Evolutionary conservation across 2,113 vertebrate species (phyloP).

Genomic region (Pterocles burchelli): DNA sequence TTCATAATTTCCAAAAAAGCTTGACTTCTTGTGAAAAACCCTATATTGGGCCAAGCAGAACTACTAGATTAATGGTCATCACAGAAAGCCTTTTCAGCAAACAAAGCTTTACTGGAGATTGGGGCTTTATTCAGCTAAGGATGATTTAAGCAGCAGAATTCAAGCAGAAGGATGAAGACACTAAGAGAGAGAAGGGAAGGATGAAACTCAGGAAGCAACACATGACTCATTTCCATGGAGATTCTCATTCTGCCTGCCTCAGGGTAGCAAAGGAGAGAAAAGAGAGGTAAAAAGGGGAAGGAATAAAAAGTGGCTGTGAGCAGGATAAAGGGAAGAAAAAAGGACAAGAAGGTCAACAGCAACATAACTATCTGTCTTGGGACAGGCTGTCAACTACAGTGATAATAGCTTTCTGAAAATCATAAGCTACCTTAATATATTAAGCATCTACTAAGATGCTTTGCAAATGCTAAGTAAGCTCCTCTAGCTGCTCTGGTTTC

Average conservation of each 20-base stretch:
- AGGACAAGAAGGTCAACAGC: not conserved
- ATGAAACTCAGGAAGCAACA: not conserved
- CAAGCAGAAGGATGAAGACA: not conserved
- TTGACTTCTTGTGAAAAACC: not conserved
- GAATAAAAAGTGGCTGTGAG: not conserved
- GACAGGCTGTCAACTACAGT: not conserved
- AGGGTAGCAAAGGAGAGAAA: not conserved
- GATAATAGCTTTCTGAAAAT: conserved; percentile 48
- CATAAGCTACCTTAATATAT: conserved; percentile 43
- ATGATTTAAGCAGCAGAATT: not conserved
- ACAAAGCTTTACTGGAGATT: not conserved
- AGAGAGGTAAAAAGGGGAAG: not conserved
- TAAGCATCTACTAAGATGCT: conserved; percentile 12
- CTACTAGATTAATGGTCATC: not conserved
- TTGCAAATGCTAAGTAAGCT: conserved; percentile 21
- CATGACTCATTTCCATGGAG: not conserved
- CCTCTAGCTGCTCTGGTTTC: not conserved
- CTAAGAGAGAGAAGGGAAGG: not conserved
- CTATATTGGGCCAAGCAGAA: not conserved
- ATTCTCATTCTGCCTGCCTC: not conserved
- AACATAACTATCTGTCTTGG: not conserved
- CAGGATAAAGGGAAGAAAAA: not conserved
- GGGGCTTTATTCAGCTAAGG: not conserved
- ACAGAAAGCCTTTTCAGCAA: not conserved
- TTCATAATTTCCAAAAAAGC: not conserved